phyloP scores from a whole-genome alignment of 2,113 vertebrate species.

The Aptenodytes patagonicus region DNA sequence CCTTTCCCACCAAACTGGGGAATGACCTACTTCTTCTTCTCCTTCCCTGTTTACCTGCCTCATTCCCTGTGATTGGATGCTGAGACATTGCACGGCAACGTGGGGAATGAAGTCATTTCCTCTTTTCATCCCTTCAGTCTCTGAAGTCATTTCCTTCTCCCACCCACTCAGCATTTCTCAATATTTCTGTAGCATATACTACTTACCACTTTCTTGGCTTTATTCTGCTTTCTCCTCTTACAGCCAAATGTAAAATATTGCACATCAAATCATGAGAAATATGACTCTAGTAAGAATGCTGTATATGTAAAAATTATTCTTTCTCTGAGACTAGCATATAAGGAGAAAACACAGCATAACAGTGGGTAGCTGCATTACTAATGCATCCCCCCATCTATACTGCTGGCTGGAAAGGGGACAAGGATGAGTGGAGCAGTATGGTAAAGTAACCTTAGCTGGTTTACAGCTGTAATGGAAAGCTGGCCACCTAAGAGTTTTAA shows the following conservation, averaged over 20 bases:
- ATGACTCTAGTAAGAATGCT: background rate
- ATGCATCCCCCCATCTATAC: background rate
- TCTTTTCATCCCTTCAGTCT: constrained; percentile 46
- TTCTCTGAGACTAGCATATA: background rate
- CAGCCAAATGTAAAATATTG: background rate
- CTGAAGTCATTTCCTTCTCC: constrained; percentile 64
- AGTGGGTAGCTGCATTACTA: background rate
- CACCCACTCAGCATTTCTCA: constrained; percentile 48
- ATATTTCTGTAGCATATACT: background rate
- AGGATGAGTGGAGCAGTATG: background rate
- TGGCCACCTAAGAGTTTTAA: background rate
- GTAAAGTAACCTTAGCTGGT: background rate
- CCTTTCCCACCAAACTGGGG: background rate
- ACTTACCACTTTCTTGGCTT: background rate
- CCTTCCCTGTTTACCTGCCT: constrained; percentile 53
- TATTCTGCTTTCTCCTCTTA: background rate
- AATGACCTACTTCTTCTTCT: constrained; percentile 34
- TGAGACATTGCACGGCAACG: background rate
- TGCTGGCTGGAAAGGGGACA: background rate
- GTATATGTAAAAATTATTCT: background rate
- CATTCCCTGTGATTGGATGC: constrained; percentile 45
- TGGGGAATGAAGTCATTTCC: constrained; percentile 54
- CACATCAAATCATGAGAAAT: background rate
- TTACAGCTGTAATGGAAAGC: background rate
- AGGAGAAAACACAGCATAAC: background rate